phyloP scores from a whole-genome alignment of 2,888 invertebrate genomes.

The Athalia rosae region DNA sequence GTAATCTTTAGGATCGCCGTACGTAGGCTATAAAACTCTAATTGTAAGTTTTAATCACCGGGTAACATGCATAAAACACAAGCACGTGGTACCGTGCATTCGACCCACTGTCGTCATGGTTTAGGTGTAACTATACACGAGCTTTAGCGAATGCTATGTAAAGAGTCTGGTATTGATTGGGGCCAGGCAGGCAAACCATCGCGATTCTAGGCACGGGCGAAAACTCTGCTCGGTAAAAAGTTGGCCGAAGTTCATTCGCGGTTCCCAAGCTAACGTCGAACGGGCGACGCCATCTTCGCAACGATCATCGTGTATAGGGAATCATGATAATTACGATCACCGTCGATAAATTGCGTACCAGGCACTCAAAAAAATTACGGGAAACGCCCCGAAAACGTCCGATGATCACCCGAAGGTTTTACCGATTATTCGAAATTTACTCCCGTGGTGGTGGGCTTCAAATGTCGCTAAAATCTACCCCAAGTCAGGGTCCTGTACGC shows the following conservation, averaged over 20 bases:
- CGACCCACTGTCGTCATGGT: conserved; percentile 32
- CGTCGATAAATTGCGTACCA: background rate
- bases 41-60: conserved; percentile 7
- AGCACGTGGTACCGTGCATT: conserved; percentile 31
- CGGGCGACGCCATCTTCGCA: conserved; percentile 8
- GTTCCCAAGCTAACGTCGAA: conserved; percentile 35
- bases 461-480: no score
- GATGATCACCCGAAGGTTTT: no score
- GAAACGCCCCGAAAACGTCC: background rate
- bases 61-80: conserved; percentile 36
- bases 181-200: conserved; percentile 32
- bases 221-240: background rate
- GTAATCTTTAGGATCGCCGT: background rate
- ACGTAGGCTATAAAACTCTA: background rate
- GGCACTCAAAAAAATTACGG: background rate
- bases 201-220: conserved; percentile 41
- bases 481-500: no score
- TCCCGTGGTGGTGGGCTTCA: no score
- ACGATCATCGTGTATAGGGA: conserved; percentile 9
- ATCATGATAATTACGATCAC: conserved; percentile 6
- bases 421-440: no score
- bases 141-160: conserved; percentile 39
- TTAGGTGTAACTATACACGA: conserved; percentile 22
- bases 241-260: conserved; percentile 41
- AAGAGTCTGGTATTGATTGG: conserved; percentile 44